Evolutionary conservation across 2,113 vertebrate genomes (phyloP), one percentile per base, ranked within the genome.

Genomic region (Meriones unguiculatus): DNA sequence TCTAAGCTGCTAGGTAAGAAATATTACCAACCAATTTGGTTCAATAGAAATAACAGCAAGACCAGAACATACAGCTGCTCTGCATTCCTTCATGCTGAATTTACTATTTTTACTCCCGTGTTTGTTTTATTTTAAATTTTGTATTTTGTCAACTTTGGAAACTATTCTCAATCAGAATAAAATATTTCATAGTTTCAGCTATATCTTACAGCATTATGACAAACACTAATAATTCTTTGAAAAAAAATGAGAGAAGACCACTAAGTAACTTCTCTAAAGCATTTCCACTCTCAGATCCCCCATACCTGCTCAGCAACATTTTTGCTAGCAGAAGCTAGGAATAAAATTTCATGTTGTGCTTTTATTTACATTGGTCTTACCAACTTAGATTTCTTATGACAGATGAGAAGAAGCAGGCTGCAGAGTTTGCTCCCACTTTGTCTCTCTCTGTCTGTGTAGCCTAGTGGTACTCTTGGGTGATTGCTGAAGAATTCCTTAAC

Each of bases 161-260:
- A 22, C 93, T 35, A 78, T 78, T 64, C 59, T 67, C 30, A 70
- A 24, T 90, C 38, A 80, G 28, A 96, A 94, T 69, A 73, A 94
- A 88, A 24, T 75, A 46, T 69, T 89, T 88, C 35, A 59, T 52
- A 25, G 75, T 87, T 14, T 75, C 57, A 96, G 22, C 2, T 76
- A 41, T 7, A 50, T 35, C 8, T 69, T 11, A 92, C 32, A 62
- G 10, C 30, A 59, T 25, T 38, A 46, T 35, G 8, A 75, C 10
- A 59, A 73, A 69, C 2, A 41, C 5, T 81, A 9, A 81, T 20
- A 87, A 46, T 87, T 82, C n/a, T 87, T 67, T 70, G 2, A 46
- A 46, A 59, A 90, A 62, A 0, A 25, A 28, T 93, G 54, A 92
- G 87, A 54, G 8, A 82, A 95, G 87, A 32, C 7, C 32, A 38